phyloP scores from a whole-genome alignment of 2,113 vertebrate species.

The Sinosuthora webbiana region DNA sequence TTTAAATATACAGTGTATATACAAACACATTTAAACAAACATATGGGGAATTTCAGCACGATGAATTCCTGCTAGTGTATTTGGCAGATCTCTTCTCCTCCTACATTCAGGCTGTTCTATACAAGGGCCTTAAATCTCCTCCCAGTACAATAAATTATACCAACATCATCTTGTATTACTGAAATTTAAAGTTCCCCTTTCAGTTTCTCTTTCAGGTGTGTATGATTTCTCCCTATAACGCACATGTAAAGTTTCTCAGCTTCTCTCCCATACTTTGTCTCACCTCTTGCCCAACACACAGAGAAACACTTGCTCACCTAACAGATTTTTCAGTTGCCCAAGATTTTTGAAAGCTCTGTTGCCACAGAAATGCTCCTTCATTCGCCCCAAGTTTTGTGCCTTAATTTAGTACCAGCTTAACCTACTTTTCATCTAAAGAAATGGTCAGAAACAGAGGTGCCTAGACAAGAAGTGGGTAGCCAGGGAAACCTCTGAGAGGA shows the following conservation, averaged over 20 bases:
- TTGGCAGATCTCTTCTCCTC: slow-evolving; percentile 22
- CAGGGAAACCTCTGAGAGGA: background rate
- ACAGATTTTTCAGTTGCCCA: background rate
- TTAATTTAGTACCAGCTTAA: background rate
- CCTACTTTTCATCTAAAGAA: background rate
- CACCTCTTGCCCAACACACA: background rate
- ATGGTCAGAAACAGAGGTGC: background rate
- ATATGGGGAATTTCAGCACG: slow-evolving; percentile 14
- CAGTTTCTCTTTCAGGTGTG: background rate
- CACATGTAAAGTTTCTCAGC: background rate
- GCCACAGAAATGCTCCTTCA: background rate
- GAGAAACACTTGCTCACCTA: background rate
- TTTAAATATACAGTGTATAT: background rate
- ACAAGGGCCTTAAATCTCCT: background rate
- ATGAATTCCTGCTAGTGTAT: background rate
- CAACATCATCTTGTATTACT: background rate
- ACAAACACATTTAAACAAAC: slow-evolving; percentile 49
- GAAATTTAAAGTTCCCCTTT: background rate
- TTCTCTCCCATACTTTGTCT: background rate
- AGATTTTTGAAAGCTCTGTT: background rate
- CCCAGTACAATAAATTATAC: background rate
- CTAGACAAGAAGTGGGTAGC: background rate
- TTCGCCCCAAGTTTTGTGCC: background rate
- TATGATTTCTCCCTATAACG: background rate
- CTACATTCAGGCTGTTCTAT: slow-evolving; percentile 28